Conservation (phyloP, 2,113 vertebrate genomes). For the Rhinoptilus africanus region DNA sequence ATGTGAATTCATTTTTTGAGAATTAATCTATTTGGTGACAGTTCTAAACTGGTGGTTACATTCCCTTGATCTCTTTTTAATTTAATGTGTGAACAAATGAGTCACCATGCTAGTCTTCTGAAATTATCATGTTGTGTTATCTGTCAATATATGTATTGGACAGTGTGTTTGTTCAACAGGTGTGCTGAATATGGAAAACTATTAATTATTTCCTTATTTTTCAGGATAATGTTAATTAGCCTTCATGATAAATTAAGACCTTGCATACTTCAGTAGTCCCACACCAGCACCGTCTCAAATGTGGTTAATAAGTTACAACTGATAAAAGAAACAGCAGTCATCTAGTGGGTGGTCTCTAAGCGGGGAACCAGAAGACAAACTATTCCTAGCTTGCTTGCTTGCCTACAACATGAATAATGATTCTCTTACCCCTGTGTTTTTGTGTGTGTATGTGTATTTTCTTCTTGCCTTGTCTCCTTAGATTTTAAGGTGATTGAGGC, state of each 20-base stretch:
- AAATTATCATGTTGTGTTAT: not conserved
- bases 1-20: not conserved
- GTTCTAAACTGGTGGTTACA: not conserved
- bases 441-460: not conserved
- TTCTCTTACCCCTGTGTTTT: not conserved
- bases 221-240: not conserved
- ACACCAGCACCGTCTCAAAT: not conserved
- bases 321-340: not conserved
- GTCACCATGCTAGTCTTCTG: not conserved
- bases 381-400: not conserved
- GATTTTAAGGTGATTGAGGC: not conserved
- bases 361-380: not conserved
- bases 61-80: not conserved
- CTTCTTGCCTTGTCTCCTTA: not conserved
- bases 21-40: not conserved
- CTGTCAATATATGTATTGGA: not conserved
- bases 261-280: not conserved
- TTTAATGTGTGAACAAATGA: not conserved
- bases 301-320: not conserved
- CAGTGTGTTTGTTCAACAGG: not conserved
- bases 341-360: not conserved
- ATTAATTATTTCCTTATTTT: not conserved
- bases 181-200: not conserved
- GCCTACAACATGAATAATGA: not conserved
- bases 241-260: not conserved